Evolutionary conservation across 2,888 invertebrate genomes (phyloP).

Genomic region (Drosophila seclusa): DNA sequence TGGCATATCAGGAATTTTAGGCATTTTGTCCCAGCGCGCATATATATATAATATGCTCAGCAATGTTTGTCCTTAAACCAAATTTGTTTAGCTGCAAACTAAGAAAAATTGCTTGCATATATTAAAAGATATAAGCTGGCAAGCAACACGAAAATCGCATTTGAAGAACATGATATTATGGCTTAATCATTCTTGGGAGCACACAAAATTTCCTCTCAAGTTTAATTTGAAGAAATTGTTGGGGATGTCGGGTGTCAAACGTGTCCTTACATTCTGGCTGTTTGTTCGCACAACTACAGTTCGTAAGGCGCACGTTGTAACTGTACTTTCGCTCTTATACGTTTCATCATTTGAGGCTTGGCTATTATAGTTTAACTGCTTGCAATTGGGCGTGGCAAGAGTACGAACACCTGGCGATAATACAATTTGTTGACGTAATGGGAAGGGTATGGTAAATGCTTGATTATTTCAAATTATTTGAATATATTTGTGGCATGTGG

Average conservation of each 20-base stretch:
- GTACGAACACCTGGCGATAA: conserved; percentile 14
- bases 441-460: background rate
- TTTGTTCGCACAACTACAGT: conserved; percentile 34
- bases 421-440: conserved; percentile 24
- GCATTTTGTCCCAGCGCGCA: background rate
- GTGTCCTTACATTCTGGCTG: background rate
- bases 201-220: conserved; percentile 8
- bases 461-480: background rate
- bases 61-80: conserved; percentile 5
- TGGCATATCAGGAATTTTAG: background rate
- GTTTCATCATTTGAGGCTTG: conserved; percentile 12
- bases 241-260: background rate
- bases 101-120: conserved; percentile 12
- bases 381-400: conserved; percentile 22
- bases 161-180: conserved; percentile 30
- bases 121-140: conserved; percentile 2
- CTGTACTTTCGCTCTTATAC: conserved; percentile 9
- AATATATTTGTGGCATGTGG: background rate
- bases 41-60: conserved; percentile 21
- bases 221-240: conserved; percentile 2
- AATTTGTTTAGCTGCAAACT: conserved; percentile 9
- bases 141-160: conserved; percentile 49
- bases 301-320: conserved; percentile 5
- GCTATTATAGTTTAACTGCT: conserved; percentile 6
- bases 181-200: conserved; percentile 26